These are phyloP conservation scores for Tauraco hartlaubi DNA, from an alignment of 2,797 vertebrate genomes.

Conservation along the genomic window DNA sequence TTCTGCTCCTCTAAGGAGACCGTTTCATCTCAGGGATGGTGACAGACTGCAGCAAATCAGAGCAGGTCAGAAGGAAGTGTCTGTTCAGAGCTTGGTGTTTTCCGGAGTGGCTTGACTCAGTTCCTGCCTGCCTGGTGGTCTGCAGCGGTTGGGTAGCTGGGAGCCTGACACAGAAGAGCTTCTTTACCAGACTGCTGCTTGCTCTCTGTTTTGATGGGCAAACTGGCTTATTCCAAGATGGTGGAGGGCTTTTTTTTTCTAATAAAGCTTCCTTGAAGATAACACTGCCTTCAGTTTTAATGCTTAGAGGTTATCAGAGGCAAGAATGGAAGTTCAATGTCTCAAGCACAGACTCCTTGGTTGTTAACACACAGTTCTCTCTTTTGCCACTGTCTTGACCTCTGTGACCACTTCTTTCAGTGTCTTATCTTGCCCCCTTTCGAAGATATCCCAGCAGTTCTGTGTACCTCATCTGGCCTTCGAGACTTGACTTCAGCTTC, in stretches of 20 bases:
- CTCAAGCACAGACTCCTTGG: background rate
- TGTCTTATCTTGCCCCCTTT: background rate
- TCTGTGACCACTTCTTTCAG: fast-evolving
- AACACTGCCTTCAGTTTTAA: background rate
- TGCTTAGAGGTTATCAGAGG: background rate
- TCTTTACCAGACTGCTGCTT: background rate
- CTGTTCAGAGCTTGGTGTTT: background rate
- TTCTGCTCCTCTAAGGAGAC: background rate
- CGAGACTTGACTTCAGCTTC: background rate
- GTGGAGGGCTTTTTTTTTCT: too few relatives aligned
- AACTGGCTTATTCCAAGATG: background rate
- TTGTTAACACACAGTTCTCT: background rate
- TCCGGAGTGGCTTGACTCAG: background rate
- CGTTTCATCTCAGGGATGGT: fast-evolving
- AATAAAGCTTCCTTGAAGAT: background rate
- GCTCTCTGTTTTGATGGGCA: fast-evolving
- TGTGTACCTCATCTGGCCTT: background rate
- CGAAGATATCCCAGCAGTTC: background rate
- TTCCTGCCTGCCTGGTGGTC: background rate
- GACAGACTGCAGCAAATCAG: background rate
- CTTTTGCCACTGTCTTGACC: background rate
- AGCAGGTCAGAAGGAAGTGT: background rate
- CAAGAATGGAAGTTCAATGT: background rate
- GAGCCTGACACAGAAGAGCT: background rate
- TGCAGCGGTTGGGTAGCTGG: background rate